These are phyloP conservation scores for Papilio gigon DNA, from an alignment of 2,888 invertebrate species.

Conservation along the genomic window DNA sequence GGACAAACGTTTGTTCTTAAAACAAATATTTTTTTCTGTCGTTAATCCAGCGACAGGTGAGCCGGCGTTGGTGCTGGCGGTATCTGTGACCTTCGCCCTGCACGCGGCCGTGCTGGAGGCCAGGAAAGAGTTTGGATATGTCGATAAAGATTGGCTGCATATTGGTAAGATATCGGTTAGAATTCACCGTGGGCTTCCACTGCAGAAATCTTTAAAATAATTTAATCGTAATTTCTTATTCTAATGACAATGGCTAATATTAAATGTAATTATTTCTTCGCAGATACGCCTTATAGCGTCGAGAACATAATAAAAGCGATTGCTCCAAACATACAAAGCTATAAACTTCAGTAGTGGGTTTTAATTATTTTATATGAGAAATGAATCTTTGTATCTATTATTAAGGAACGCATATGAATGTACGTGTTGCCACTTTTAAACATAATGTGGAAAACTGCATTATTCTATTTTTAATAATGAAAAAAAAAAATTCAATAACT, in stretches of 20 bases:
- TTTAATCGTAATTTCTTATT: too few species aligned
- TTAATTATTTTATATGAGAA: not conserved
- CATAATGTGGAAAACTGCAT: too few species aligned
- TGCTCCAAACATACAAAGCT: slow-evolving; percentile 60
- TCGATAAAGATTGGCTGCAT: slow-evolving; percentile 78
- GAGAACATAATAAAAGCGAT: slow-evolving; percentile 75
- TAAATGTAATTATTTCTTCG: slow-evolving; percentile 49
- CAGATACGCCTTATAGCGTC: slow-evolving; percentile 77
- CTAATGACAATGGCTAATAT: too few species aligned
- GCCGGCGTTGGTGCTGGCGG: slow-evolving; percentile 76
- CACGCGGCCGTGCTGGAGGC: slow-evolving; percentile 84
- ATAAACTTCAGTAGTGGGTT: slow-evolving; percentile 55
- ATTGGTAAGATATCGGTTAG: slow-evolving; percentile 74
- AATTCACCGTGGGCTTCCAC: too few species aligned
- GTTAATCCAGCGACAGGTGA: slow-evolving; percentile 77
- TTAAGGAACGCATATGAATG: too few species aligned
- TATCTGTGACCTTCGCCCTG: slow-evolving; percentile 81
- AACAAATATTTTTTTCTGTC: not conserved
- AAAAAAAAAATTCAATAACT: too few species aligned
- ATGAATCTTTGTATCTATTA: too few species aligned
- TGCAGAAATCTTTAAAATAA: too few species aligned
- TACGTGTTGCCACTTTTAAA: too few species aligned
- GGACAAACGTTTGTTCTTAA: too few species aligned
- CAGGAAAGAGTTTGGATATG: slow-evolving; percentile 82
- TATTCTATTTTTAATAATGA: too few species aligned